phyloP scores from a whole-genome alignment of 2,113 vertebrate species.

The Zosterops pallidus region DNA sequence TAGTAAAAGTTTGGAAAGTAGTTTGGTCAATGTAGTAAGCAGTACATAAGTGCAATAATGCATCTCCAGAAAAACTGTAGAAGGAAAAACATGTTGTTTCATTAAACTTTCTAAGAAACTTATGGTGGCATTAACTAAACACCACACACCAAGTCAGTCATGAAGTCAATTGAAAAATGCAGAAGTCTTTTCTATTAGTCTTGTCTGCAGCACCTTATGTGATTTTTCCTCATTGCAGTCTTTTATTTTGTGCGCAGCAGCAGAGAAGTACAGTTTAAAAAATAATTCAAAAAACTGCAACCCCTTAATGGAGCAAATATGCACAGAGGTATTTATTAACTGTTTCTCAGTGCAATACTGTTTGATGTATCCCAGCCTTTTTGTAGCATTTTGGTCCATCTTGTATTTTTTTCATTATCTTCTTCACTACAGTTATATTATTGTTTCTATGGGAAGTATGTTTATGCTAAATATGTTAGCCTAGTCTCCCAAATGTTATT shows the following conservation, averaged over 20 bases:
- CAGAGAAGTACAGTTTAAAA: not conserved
- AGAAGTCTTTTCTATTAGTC: not conserved
- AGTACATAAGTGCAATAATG: accelerated
- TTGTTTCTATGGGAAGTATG: not conserved
- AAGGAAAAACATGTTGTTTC: not conserved
- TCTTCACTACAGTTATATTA: not conserved
- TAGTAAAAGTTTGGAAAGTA: not conserved
- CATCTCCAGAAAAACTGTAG: not conserved
- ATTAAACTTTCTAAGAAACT: not conserved
- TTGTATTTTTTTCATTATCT: not conserved
- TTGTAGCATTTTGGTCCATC: not conserved
- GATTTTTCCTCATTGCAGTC: not conserved
- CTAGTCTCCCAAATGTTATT: not conserved
- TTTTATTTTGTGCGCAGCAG: not conserved
- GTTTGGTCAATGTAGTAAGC: not conserved
- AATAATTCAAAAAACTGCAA: not conserved
- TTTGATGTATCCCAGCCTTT: not conserved
- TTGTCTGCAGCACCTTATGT: not conserved
- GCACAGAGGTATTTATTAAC: not conserved
- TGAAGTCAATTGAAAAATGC: not conserved
- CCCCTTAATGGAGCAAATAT: not conserved
- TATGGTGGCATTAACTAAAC: not conserved
- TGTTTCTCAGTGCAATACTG: not conserved
- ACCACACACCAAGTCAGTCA: not conserved
- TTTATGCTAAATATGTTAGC: not conserved